Base-by-base conservation (phyloP, 2,888 invertebrate genomes). In the Apamea sordens region DNA sequence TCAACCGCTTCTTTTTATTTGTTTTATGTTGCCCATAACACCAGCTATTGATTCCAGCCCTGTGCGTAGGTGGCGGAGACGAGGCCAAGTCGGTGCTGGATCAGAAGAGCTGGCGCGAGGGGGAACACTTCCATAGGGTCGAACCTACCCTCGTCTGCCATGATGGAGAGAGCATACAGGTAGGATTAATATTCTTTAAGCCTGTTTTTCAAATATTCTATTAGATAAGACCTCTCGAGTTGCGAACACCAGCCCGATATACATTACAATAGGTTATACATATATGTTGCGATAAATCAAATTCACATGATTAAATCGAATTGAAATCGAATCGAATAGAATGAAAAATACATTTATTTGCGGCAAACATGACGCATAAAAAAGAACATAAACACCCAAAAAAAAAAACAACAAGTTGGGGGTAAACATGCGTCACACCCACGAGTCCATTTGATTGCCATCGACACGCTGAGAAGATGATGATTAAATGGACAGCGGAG, bases 161-260 rank as follows among this genome's bases (percentile, higher is more conserved):
- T 88, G 99, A 99, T 92, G 99, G 99, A 67, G 99, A 99, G 96
- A 99, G 99, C 93, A 98, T 99, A 94, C 99, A 99, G 97, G 98
- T 98, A 91, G 7, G n/a, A 15, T 50, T 1, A 15, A 13, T 18
- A 21, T 2, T 74, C 0, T 73, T 11, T 21, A 69, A 69, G 24
- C 13, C 0, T 44, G 28, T n/a, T 1, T 47, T 47, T 47, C 15
- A 67, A n/a, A 0, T n/a, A 61, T 61, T n/a, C 8, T n/a, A 18
- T 41, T n/a, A n/a, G n/a, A 15, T 59, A 7, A 7, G 7, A n/a
- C n/a, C 2, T 15, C 15, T 61, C n/a, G 7, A 61, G 59, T 13
- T 15, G n/a, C 13, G n/a, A 2, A n/a, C 15, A 59, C 7, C 15
- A 7, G 28, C 61, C 8, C 7, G 15, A 61, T 61, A n/a, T 11